Percentiles rank a stretch among this genome's conserved stretches.
These are phyloP conservation scores for Danio choprae DNA, from an alignment of 2,797 vertebrate species.

Conservation along the genomic window DNA sequence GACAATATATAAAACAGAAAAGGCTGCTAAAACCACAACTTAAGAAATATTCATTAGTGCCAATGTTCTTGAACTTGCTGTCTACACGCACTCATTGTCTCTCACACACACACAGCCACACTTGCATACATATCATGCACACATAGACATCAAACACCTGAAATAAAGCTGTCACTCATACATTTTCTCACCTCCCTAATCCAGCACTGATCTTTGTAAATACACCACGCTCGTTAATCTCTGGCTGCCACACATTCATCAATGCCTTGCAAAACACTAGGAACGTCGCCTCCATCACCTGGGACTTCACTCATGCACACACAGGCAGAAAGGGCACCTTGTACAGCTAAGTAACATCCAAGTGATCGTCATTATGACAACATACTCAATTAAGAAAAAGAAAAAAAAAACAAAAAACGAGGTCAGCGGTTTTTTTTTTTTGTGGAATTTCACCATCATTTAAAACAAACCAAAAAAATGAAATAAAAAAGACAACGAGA, in stretches of 20 bases:
- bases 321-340: slow-evolving; percentile 76
- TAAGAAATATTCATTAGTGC: slow-evolving; percentile 83
- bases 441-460: slow-evolving; percentile 74
- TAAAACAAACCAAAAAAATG: slow-evolving; percentile 53
- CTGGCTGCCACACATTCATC: slow-evolving; percentile 76
- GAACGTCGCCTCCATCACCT: slow-evolving; percentile 63
- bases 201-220: slow-evolving; percentile 69
- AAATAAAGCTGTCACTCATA: slow-evolving; percentile 74
- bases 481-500: slow-evolving; percentile 68
- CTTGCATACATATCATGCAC: slow-evolving; percentile 62
- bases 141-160: slow-evolving; percentile 66
- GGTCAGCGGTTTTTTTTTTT: slow-evolving; percentile 73
- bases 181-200: slow-evolving; percentile 73
- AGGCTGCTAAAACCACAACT: slow-evolving; percentile 77
- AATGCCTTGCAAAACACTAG: slow-evolving; percentile 71
- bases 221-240: slow-evolving; percentile 55
- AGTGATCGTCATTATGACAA: slow-evolving; percentile 74
- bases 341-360: slow-evolving; percentile 75
- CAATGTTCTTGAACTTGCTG: slow-evolving; percentile 79
- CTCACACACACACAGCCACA: slow-evolving; percentile 54
- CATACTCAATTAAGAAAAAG: slow-evolving; percentile 71
- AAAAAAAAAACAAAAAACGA: slow-evolving; percentile 62
- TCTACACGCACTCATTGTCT: slow-evolving; percentile 60
- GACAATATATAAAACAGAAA: slow-evolving; percentile 73
- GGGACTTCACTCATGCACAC: slow-evolving; percentile 74